Evolutionary conservation across 35 echinoderm and acorn worm species (phyloP).

Genomic region (Ptychodera flava): DNA sequence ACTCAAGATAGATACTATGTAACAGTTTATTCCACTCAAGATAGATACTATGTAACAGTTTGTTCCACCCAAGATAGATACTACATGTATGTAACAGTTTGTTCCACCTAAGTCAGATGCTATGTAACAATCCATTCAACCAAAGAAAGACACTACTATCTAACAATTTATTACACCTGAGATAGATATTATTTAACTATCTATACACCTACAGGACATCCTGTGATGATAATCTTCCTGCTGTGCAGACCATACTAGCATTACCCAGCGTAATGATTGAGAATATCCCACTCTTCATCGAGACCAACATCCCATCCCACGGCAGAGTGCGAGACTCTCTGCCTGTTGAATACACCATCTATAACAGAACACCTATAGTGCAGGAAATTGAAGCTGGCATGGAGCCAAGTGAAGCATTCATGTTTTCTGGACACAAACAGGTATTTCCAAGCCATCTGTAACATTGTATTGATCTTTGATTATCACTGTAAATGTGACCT

Average conservation of each 20-base stretch:
- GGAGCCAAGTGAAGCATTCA: slow-evolving; percentile 87
- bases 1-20: too few relatives aligned
- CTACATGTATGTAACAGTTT: too few relatives aligned
- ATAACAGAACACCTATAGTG: slow-evolving; percentile 66
- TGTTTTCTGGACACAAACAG: slow-evolving; percentile 98
- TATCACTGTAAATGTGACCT: too few relatives aligned
- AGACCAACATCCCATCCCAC: slow-evolving; percentile 72
- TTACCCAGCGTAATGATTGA: slow-evolving; percentile 75
- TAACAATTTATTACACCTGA: too few relatives aligned
- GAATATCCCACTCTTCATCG: slow-evolving; percentile 62
- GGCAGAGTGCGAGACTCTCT: slow-evolving; percentile 70
- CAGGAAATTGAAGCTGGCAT: slow-evolving; percentile 79
- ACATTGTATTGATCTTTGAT: too few relatives aligned
- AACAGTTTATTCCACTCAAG: too few relatives aligned
- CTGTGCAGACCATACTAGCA: slow-evolving; percentile 70
- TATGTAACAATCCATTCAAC: too few relatives aligned
- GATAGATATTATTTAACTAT: too few relatives aligned
- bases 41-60: too few relatives aligned
- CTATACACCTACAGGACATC: slow-evolving; percentile 6
- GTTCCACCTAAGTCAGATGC: too few relatives aligned
- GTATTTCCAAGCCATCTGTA: slow-evolving; percentile 12
- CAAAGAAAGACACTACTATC: too few relatives aligned
- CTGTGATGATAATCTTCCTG: slow-evolving; percentile 26
- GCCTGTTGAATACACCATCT: slow-evolving; percentile 51
- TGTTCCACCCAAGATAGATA: too few relatives aligned